Evolutionary conservation across 1,140 invertebrate genomes (phyloP).

Genomic region (Drosophila auraria): DNA sequence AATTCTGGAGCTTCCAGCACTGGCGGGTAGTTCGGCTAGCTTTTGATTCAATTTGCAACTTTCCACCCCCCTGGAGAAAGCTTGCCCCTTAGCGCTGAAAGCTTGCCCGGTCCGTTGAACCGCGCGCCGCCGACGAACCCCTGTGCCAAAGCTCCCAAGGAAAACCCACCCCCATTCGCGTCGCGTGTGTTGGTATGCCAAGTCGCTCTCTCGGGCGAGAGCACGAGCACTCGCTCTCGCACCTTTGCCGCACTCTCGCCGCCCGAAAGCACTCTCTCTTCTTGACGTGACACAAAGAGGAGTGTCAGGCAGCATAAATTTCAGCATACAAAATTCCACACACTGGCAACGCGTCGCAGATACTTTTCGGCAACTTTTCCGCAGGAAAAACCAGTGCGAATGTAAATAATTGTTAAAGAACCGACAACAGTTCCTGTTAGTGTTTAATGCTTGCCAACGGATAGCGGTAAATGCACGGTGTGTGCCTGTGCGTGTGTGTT

Average conservation of each 20-base stretch:
- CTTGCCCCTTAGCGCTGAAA: constrained; percentile 44
- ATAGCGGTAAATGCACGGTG: constrained; percentile 58
- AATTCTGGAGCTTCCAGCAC: constrained; percentile 4
- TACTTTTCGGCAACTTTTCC: constrained; percentile 78
- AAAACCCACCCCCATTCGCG: constrained; percentile 39
- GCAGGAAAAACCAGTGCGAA: constrained; percentile 74
- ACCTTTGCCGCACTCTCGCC: constrained; percentile 16
- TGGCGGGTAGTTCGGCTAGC: constrained; percentile 8
- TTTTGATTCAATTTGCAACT: constrained; percentile 33
- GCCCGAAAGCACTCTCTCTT: constrained; percentile 16
- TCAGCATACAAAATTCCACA: constrained; percentile 79
- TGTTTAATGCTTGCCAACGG: constrained; percentile 53
- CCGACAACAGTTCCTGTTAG: constrained; percentile 68
- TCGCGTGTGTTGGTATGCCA: constrained; percentile 69
- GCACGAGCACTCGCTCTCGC: constrained; percentile 21
- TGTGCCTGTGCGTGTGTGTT: constrained; percentile 31
- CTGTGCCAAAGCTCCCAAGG: constrained; percentile 42
- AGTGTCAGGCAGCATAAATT: constrained; percentile 82
- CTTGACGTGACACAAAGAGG: constrained; percentile 75
- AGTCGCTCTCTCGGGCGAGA: constrained; percentile 24
- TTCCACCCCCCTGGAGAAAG: constrained; percentile 22
- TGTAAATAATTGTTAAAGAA: constrained; percentile 68
- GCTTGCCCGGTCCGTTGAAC: constrained; percentile 23
- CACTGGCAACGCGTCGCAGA: constrained; percentile 71
- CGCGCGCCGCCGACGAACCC: constrained; percentile 35